These are phyloP conservation scores for Poecile atricapillus DNA, from an alignment of 2,113 vertebrate genomes.

Conservation along the genomic window DNA sequence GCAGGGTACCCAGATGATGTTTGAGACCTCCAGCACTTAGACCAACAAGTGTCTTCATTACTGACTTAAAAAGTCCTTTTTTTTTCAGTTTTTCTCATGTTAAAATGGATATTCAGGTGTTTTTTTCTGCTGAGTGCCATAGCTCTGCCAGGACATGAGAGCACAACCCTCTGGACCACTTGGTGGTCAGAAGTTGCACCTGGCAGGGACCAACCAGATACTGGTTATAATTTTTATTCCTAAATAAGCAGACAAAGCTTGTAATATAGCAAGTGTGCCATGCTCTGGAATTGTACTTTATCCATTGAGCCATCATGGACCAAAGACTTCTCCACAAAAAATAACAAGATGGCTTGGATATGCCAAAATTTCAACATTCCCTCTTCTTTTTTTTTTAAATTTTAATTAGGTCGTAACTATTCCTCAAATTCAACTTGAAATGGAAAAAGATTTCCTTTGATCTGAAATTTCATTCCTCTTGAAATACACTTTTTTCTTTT, in stretches of 20 bases:
- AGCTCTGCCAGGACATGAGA: not conserved
- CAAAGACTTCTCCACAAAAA: accelerated
- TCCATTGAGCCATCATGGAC: not conserved
- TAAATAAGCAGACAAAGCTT: not conserved
- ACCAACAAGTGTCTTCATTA: not conserved
- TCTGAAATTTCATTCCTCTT: not conserved
- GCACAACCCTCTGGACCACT: not conserved
- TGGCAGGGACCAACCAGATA: not conserved
- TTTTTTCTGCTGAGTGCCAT: not conserved
- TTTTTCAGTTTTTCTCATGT: not conserved
- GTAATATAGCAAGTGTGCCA: not conserved
- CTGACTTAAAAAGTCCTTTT: not conserved
- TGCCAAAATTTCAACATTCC: not conserved
- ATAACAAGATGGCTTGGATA: not conserved
- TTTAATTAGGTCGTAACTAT: not conserved
- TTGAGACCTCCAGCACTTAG: not conserved
- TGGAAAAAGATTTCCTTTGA: not conserved
- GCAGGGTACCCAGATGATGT: not conserved
- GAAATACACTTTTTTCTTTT: not conserved
- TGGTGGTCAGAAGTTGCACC: not conserved
- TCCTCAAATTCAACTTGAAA: not conserved
- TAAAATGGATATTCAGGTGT: not conserved
- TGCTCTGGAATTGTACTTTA: not conserved
- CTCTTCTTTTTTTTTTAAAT: not conserved
- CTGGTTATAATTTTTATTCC: not conserved